A percentile compares a stretch with the other conserved stretches of the same genome.
These are phyloP conservation scores for Leptinotarsa defecta DNA, from an alignment of 1,140 invertebrate species.

Conservation along the genomic window DNA sequence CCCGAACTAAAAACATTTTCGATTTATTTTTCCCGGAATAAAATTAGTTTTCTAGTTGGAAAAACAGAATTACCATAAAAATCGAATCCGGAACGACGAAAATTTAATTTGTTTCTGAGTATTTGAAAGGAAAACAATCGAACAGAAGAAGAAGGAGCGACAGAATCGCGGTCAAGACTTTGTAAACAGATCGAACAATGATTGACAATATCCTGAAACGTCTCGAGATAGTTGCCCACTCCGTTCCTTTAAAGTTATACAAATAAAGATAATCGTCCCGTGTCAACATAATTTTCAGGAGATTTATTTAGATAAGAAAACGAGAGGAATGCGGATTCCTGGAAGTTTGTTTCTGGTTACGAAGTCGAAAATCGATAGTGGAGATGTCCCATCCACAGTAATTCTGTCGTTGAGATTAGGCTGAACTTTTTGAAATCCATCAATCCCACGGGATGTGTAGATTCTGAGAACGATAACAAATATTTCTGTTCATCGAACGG, in stretches of 20 bases:
- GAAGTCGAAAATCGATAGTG: not conserved
- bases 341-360: not conserved
- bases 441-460: no score
- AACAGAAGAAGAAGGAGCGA: conserved; percentile 10
- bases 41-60: not conserved
- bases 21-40: not conserved
- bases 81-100: conserved; percentile 11
- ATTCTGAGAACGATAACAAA: no score
- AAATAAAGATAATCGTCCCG: conserved; percentile 42
- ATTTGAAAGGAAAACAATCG: conserved; percentile 24
- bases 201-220: conserved; percentile 37
- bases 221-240: conserved; percentile 11
- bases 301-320: conserved; percentile 28
- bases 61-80: conserved; percentile 27
- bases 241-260: conserved; percentile 31
- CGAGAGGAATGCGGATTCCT: not conserved
- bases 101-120: conserved; percentile 27
- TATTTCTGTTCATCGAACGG: no score
- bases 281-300: conserved; percentile 33
- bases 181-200: conserved; percentile 40
- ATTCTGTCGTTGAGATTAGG: no score
- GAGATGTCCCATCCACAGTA: no score
- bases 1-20: not conserved
- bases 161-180: conserved; percentile 37
- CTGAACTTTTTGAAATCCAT: no score